phyloP scores from a whole-genome alignment of 2,797 vertebrate species.

The Pseudochirops cupreus region DNA sequence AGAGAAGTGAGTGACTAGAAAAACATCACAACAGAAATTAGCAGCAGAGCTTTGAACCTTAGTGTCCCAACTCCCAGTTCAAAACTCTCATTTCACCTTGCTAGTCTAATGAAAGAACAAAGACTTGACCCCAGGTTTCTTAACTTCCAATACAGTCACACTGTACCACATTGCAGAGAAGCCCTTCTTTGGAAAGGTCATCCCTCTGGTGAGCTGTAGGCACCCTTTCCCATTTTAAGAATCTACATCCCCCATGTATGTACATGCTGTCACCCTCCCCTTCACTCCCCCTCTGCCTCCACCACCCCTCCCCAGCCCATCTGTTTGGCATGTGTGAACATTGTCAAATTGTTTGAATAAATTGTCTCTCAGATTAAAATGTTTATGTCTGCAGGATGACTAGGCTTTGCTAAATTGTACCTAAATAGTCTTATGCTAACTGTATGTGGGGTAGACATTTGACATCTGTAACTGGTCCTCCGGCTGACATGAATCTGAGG shows the following conservation, averaged over 20 bases:
- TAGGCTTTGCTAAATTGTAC: conserved; percentile 66
- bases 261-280: accelerated
- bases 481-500: conserved; percentile 1
- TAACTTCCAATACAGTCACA: not conserved
- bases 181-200: not conserved
- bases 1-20: not conserved
- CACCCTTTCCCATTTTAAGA: not conserved
- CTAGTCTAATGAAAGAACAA: not conserved
- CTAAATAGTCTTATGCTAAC: conserved; percentile 66
- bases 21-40: not conserved
- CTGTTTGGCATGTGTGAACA: conserved; percentile 74
- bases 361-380: conserved; percentile 80
- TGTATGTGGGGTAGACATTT: conserved; percentile 24
- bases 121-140: not conserved
- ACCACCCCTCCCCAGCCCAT: conserved; percentile 58
- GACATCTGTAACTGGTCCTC: conserved; percentile 69
- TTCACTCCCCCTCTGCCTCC: not conserved
- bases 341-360: conserved; percentile 79
- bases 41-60: not conserved
- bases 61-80: not conserved
- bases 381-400: conserved; percentile 77
- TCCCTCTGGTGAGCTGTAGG: not conserved
- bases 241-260: not conserved
- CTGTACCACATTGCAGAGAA: not conserved
- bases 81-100: not conserved